These are phyloP conservation scores for Athalia rosae DNA, from an alignment of 2,888 invertebrate genomes.

Conservation along the genomic window DNA sequence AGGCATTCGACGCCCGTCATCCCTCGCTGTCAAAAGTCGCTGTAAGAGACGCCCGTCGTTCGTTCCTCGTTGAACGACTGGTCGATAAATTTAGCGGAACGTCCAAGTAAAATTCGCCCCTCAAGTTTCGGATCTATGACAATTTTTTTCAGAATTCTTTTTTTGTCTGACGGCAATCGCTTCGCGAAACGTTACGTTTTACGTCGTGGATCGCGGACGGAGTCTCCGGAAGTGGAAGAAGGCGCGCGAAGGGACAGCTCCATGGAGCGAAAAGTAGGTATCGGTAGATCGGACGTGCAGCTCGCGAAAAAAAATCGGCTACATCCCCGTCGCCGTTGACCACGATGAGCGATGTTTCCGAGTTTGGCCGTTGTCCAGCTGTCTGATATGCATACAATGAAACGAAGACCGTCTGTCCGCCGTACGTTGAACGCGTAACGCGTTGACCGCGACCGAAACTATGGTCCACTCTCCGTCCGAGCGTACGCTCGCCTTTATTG, in stretches of 20 bases:
- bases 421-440: not conserved
- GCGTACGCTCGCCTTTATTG: slow-evolving; percentile 36
- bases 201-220: slow-evolving; percentile 5
- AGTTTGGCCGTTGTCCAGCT: slow-evolving; percentile 64
- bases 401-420: slow-evolving; percentile 61
- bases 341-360: slow-evolving; percentile 56
- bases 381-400: slow-evolving; percentile 71
- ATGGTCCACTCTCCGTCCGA: slow-evolving; percentile 40
- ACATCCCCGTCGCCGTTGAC: slow-evolving; percentile 43
- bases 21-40: not conserved
- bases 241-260: slow-evolving; percentile 29
- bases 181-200: not conserved
- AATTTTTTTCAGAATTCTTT: too few relatives aligned
- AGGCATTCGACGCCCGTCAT: slow-evolving; percentile 18
- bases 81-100: too few relatives aligned
- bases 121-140: too few relatives aligned
- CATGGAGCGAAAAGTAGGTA: slow-evolving; percentile 1
- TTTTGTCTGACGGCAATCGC: not conserved
- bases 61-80: too few relatives aligned
- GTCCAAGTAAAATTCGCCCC: too few relatives aligned
- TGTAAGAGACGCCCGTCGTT: not conserved
- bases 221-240: too few relatives aligned
- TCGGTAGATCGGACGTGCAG: too few relatives aligned
- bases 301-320: not conserved
- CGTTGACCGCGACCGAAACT: slow-evolving; percentile 37